A percentile compares a stretch with the other conserved stretches of the same genome.
Conservation (phyloP, 2,888 invertebrate species). For the Falcaria lacertinaria region DNA sequence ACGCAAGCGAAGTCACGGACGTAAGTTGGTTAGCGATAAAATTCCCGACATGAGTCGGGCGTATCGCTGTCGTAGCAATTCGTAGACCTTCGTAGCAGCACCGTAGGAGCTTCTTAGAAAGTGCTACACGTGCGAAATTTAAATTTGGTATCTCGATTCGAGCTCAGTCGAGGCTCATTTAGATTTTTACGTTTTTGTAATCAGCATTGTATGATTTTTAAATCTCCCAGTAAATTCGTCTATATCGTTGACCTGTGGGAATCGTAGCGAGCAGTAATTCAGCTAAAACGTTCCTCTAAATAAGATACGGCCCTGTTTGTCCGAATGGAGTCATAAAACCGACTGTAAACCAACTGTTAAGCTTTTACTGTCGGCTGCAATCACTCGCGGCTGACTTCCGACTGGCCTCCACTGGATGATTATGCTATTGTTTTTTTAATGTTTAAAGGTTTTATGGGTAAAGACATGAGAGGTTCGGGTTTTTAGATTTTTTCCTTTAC, state of each 20-base stretch:
- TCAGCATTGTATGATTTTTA: too few relatives aligned
- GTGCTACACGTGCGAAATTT: not conserved
- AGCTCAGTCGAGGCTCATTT: too few relatives aligned
- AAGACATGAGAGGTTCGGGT: too few relatives aligned
- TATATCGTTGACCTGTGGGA: not conserved
- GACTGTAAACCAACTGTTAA: not conserved
- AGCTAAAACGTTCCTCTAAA: not conserved
- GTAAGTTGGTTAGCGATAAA: not conserved
- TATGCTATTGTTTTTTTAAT: not conserved
- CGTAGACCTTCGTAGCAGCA: slow-evolving; percentile 1
- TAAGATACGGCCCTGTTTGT: not conserved
- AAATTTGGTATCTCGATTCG: too few relatives aligned
- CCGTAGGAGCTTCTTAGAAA: not conserved
- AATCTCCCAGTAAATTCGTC: too few relatives aligned
- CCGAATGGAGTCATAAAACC: not conserved
- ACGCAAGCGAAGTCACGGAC: too few relatives aligned
- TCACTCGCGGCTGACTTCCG: not conserved
- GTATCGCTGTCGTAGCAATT: not conserved
- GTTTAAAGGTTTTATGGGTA: not conserved
- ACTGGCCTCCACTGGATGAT: not conserved
- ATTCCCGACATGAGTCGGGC: not conserved
- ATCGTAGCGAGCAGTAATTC: not conserved
- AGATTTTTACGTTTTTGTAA: too few relatives aligned
- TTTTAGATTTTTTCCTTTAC: too few relatives aligned
- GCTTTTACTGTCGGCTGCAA: not conserved